Evolutionary conservation across 2,797 vertebrate genomes (phyloP).

Genomic region (Loris lydekkerianus): DNA sequence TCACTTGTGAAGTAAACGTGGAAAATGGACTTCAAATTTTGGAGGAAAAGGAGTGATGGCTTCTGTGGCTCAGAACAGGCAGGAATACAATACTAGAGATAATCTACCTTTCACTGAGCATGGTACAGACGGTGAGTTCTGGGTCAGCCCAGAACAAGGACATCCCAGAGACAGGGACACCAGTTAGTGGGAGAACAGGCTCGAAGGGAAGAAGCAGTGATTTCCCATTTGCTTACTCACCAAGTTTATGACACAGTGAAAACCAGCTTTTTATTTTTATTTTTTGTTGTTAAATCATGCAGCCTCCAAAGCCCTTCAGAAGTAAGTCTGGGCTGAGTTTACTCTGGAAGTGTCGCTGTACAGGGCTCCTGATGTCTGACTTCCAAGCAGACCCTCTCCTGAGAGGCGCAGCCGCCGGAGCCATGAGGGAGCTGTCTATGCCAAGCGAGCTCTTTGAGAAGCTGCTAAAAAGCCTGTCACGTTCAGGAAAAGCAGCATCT

Average conservation of each 20-base stretch:
- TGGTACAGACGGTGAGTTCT: rapidly evolving
- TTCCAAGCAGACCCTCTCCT: not conserved
- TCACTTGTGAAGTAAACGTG: not conserved
- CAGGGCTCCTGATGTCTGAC: not conserved
- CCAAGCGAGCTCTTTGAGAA: not conserved
- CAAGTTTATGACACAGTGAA: not conserved
- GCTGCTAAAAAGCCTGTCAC: not conserved
- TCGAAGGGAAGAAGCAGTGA: not conserved
- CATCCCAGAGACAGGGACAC: not conserved
- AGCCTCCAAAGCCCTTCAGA: not conserved
- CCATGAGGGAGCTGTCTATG: not conserved
- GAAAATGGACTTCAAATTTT: not conserved
- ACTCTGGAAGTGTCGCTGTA: not conserved
- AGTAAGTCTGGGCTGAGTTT: not conserved
- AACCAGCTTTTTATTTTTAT: too few species aligned
- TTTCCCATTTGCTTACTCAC: not conserved
- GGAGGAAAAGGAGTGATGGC: not conserved
- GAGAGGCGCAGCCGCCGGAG: not conserved
- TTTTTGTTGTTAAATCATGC: not conserved
- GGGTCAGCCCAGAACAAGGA: not conserved
- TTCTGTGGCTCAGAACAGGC: not conserved
- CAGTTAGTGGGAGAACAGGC: rapidly evolving
- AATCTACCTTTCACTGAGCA: not conserved
- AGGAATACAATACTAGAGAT: not conserved
- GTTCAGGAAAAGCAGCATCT: not conserved